These are phyloP conservation scores for Etia nguti DNA, from an alignment of 2,113 vertebrate species.

Conservation along the genomic window DNA sequence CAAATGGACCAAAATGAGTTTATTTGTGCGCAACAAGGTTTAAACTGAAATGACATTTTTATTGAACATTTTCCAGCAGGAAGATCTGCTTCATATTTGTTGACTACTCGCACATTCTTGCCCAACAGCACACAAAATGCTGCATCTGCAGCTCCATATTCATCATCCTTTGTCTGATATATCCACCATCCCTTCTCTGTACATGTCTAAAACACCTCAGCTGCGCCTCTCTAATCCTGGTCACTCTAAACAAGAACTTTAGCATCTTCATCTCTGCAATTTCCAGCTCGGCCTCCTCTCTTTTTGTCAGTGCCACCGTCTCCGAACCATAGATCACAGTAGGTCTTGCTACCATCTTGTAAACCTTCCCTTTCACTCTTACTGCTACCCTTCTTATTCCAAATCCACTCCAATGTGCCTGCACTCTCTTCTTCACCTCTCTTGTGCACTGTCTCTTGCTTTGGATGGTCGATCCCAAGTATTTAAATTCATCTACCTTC, in stretches of 20 bases:
- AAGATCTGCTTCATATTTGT: neutral
- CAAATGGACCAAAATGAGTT: neutral
- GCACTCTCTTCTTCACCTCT: neutral
- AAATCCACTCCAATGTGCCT: neutral
- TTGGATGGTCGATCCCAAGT: neutral
- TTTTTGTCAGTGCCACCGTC: neutral
- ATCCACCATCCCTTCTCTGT: neutral
- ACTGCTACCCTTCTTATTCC: neutral
- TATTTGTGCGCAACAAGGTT: neutral
- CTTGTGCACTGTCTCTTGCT: fast-evolving
- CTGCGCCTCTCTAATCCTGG: neutral
- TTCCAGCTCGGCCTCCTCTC: neutral
- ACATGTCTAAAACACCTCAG: neutral
- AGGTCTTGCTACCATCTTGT: neutral
- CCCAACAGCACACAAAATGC: neutral
- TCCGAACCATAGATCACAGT: neutral
- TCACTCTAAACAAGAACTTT: neutral
- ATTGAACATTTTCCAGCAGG: neutral
- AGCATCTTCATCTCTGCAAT: neutral
- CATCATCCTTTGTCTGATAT: neutral
- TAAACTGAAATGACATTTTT: neutral
- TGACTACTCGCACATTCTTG: neutral
- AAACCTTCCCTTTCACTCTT: neutral
- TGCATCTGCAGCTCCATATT: neutral
- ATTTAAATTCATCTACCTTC: neutral